Conservation (phyloP, 2,888 invertebrate genomes). For the Baronia brevicornis region DNA sequence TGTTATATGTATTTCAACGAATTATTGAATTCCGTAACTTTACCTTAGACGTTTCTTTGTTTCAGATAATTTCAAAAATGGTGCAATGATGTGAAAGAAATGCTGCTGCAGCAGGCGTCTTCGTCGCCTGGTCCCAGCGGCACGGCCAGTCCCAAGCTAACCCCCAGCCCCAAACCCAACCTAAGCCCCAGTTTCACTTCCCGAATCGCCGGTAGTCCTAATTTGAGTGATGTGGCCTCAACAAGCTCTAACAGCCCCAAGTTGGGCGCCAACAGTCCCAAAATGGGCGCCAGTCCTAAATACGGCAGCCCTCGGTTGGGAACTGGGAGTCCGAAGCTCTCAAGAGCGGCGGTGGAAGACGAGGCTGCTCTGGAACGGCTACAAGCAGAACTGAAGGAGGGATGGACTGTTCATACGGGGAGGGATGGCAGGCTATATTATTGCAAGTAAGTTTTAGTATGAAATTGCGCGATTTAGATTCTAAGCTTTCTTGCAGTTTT, state of each 20-base stretch:
- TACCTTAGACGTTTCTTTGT: slow-evolving; percentile 21
- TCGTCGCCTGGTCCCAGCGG: slow-evolving; percentile 70
- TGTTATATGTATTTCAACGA: slow-evolving; percentile 9
- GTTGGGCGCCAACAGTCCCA: slow-evolving; percentile 39
- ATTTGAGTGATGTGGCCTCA: slow-evolving; percentile 48
- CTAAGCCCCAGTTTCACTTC: slow-evolving; percentile 37
- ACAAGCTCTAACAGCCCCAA: slow-evolving; percentile 40
- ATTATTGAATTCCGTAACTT: slow-evolving; percentile 5
- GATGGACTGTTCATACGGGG: slow-evolving; percentile 87
- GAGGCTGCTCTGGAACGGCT: slow-evolving; percentile 71
- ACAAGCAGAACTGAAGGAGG: slow-evolving; percentile 78
- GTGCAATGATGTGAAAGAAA: slow-evolving; percentile 64
- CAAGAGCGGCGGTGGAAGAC: slow-evolving; percentile 45
- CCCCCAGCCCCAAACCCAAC: slow-evolving; percentile 49
- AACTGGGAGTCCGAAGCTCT: slow-evolving; percentile 55
- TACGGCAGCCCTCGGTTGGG: slow-evolving; percentile 56
- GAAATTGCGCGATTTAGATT: no score
- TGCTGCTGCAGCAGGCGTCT: slow-evolving; percentile 71
- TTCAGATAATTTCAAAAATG: slow-evolving; percentile 48
- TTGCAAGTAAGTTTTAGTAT: slow-evolving; percentile 85
- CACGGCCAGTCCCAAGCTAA: slow-evolving; percentile 61
- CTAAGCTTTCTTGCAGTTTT: no score
- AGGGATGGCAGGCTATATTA: slow-evolving; percentile 89
- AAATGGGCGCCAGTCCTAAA: slow-evolving; percentile 54
- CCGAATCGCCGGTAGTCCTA: slow-evolving; percentile 46